Percentiles rank a stretch among this genome's conserved stretches.
Conservation (phyloP, 2,797 vertebrate species). For the Poecilia wingei region DNA sequence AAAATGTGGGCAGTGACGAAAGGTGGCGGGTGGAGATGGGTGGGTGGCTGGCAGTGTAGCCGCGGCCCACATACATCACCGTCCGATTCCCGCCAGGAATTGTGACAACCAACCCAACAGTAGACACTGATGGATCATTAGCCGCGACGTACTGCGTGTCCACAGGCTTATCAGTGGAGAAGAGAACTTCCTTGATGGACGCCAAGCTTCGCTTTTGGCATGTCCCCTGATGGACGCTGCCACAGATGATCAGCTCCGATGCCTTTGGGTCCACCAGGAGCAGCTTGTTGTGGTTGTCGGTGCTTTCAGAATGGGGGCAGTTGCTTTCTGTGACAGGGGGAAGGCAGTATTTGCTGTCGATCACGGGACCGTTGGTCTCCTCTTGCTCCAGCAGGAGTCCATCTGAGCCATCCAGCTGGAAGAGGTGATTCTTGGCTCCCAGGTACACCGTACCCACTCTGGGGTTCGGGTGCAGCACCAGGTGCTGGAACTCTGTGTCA, state of each 20-base stretch:
- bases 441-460: constrained; percentile 88
- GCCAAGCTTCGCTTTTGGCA: constrained; percentile 90
- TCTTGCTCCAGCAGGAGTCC: constrained; percentile 83
- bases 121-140: constrained; percentile 90
- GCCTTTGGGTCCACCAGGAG: constrained; percentile 87
- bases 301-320: constrained; percentile 88
- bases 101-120: constrained; percentile 89
- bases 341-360: constrained; percentile 94
- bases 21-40: constrained; percentile 94
- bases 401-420: constrained; percentile 86
- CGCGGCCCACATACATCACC: constrained; percentile 92
- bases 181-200: constrained; percentile 82
- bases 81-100: constrained; percentile 79
- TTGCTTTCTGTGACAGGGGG: constrained; percentile 87
- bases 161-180: constrained; percentile 89
- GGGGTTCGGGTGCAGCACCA: constrained; percentile 89
- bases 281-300: constrained; percentile 93
- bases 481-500: constrained; percentile 88
- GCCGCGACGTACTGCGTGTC: constrained; percentile 96
- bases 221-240: constrained; percentile 93
- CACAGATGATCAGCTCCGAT: constrained; percentile 90
- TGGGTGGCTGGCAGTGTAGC: constrained; percentile 93
- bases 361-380: constrained; percentile 87
- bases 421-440: constrained; percentile 91
- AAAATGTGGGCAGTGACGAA: constrained; percentile 87